Percentiles rank a stretch among this genome's conserved stretches.
These are phyloP conservation scores for Drosophila mayaguana DNA, from an alignment of 2,888 invertebrate genomes.

Conservation along the genomic window DNA sequence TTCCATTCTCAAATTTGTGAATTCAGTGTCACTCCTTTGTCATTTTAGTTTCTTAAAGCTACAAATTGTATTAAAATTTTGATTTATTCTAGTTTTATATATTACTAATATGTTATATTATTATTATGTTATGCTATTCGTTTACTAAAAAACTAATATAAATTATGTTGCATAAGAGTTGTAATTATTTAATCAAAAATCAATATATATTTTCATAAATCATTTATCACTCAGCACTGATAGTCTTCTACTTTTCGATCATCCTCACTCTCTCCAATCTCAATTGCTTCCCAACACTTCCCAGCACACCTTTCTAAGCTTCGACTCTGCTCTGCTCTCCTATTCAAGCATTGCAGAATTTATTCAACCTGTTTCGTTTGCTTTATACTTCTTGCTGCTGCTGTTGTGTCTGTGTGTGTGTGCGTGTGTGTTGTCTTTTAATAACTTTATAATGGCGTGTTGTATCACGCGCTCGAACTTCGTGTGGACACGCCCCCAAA, in stretches of 20 bases:
- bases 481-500: conserved; percentile 67
- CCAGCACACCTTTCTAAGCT: not conserved
- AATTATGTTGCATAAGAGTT: no score
- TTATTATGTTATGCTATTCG: not conserved
- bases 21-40: no score
- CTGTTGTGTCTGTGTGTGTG: not conserved
- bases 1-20: no score
- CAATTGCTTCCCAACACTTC: not conserved
- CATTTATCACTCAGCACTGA: not conserved
- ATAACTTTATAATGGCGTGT: conserved; percentile 83
- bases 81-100: no score
- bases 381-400: conserved; percentile 24
- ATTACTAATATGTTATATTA: not conserved
- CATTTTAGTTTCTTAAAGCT: no score
- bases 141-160: not conserved
- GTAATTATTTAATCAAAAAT: not conserved
- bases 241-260: not conserved
- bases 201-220: not conserved
- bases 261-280: not conserved
- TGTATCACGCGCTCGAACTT: conserved; percentile 73
- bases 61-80: no score
- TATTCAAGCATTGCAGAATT: not conserved
- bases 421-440: conserved; percentile 69
- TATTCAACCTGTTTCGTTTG: conserved; percentile 51
- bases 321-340: not conserved